A percentile compares a stretch with the other conserved stretches of the same genome.
Conservation (phyloP, 1,140 invertebrate genomes). For the Drosophila lini region DNA sequence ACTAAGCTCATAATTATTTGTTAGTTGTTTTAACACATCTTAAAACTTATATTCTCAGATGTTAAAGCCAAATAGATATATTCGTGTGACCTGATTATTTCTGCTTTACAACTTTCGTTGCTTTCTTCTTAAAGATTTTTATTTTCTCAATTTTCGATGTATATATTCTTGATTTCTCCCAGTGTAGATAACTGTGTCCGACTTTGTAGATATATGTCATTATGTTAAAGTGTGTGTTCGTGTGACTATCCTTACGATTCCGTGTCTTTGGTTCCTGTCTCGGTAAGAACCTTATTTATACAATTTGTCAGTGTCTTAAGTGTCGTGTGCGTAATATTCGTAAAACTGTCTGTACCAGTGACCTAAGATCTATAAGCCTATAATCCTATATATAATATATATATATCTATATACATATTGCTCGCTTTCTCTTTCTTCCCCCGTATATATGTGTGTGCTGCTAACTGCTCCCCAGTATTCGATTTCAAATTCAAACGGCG, state of each 20-base stretch:
- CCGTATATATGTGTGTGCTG: conserved; percentile 49
- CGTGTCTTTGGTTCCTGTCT: conserved; percentile 12
- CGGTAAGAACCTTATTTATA: conserved; percentile 27
- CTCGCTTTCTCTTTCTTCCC: conserved; percentile 63
- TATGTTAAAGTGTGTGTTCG: conserved; percentile 5
- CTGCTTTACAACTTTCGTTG: too few species aligned
- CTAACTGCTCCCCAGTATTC: conserved; percentile 65
- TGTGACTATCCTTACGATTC: conserved; percentile 23
- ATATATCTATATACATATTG: conserved; percentile 50
- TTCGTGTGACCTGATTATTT: not conserved
- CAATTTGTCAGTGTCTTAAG: conserved; percentile 26
- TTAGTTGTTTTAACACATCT: not conserved
- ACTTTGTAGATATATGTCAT: not conserved
- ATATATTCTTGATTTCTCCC: not conserved
- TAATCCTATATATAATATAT: conserved; percentile 31
- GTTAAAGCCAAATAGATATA: too few species aligned
- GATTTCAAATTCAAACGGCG: conserved; percentile 83
- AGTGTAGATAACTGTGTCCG: conserved; percentile 9
- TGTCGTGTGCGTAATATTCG: conserved; percentile 23
- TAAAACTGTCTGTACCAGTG: conserved; percentile 32
- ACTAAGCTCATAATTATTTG: not conserved
- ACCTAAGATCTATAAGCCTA: conserved; percentile 28
- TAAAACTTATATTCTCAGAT: not conserved
- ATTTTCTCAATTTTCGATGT: not conserved
- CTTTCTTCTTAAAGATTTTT: not conserved